These are phyloP conservation scores for Trimorus sp. DNA, from an alignment of 2,888 invertebrate species.

Conservation along the genomic window DNA sequence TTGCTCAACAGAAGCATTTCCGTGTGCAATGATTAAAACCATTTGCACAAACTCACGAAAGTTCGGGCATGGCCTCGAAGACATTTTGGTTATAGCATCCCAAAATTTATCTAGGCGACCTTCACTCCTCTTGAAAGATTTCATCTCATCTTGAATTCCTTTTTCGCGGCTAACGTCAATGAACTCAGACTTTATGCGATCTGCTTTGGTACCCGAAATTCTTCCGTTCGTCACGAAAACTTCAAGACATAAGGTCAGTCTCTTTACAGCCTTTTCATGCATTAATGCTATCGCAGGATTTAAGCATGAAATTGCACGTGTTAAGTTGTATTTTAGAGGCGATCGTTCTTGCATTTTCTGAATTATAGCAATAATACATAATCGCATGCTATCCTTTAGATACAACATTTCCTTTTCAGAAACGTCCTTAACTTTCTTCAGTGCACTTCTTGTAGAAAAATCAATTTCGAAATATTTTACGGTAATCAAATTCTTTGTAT, in stretches of 20 bases:
- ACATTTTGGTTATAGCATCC: conserved; percentile 17
- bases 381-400: conserved; percentile 37
- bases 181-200: conserved; percentile 24
- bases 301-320: conserved; percentile 41
- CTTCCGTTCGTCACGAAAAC: conserved; percentile 18
- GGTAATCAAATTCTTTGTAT: conserved; percentile 42
- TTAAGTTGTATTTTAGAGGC: conserved; percentile 33
- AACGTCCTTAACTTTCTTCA: conserved; percentile 45
- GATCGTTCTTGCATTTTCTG: conserved; percentile 35
- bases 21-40: conserved; percentile 64
- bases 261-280: conserved; percentile 1
- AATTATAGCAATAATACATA: conserved; percentile 23
- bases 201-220: conserved; percentile 25
- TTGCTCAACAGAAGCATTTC: conserved; percentile 66
- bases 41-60: conserved; percentile 50
- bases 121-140: conserved; percentile 13
- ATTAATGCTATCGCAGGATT: conserved; percentile 29
- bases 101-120: conserved; percentile 32
- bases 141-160: conserved; percentile 21
- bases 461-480: conserved; percentile 47
- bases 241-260: conserved; percentile 34
- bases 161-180: conserved; percentile 2
- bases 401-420: conserved; percentile 28
- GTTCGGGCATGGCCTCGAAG: conserved; percentile 7
- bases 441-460: conserved; percentile 44